phyloP scores from a whole-genome alignment of 2,797 vertebrate species.

The Eulemur mongoz region DNA sequence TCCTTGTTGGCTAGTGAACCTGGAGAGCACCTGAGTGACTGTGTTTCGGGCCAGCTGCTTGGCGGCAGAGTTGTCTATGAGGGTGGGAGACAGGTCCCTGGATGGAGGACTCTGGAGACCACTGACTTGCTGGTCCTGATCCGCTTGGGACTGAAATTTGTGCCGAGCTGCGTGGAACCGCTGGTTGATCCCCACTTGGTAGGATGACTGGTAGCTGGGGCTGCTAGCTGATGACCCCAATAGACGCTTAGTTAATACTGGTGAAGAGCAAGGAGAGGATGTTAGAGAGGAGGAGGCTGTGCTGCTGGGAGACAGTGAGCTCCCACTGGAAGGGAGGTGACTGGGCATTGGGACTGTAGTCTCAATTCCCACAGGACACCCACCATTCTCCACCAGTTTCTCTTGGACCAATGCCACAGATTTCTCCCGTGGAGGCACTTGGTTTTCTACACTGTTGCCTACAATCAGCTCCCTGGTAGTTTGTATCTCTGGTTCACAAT shows the following conservation, averaged over 20 bases:
- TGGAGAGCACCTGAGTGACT: constrained; percentile 97
- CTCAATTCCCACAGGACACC: constrained; percentile 82
- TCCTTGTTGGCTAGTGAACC: constrained; percentile 96
- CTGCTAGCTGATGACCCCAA: constrained; percentile 88
- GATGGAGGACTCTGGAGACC: constrained; percentile 90
- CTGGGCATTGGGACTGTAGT: constrained; percentile 82
- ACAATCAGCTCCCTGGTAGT: constrained; percentile 49
- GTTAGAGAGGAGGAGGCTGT: constrained; percentile 96
- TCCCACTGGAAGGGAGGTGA: constrained; percentile 83
- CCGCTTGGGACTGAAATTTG: constrained; percentile 97
- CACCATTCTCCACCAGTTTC: constrained; percentile 87
- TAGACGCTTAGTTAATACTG: constrained; percentile 92
- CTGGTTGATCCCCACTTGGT: constrained; percentile 96
- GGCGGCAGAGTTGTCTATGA: constrained; percentile 91
- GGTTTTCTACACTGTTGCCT: constrained; percentile 69
- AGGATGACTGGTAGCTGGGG: constrained; percentile 93
- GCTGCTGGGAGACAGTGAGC: constrained; percentile 91
- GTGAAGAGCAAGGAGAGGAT: constrained; percentile 96
- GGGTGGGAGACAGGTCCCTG: constrained; percentile 95
- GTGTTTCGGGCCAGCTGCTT: constrained; percentile 98
- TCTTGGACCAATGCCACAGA: constrained; percentile 69
- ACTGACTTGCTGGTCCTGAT: constrained; percentile 92
- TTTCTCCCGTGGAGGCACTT: constrained; percentile 69
- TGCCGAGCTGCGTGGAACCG: constrained; percentile 97
- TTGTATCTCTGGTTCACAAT: constrained; percentile 84